These are phyloP conservation scores for Drymodes brunneopygia DNA, from an alignment of 2,113 vertebrate genomes.

Conservation along the genomic window DNA sequence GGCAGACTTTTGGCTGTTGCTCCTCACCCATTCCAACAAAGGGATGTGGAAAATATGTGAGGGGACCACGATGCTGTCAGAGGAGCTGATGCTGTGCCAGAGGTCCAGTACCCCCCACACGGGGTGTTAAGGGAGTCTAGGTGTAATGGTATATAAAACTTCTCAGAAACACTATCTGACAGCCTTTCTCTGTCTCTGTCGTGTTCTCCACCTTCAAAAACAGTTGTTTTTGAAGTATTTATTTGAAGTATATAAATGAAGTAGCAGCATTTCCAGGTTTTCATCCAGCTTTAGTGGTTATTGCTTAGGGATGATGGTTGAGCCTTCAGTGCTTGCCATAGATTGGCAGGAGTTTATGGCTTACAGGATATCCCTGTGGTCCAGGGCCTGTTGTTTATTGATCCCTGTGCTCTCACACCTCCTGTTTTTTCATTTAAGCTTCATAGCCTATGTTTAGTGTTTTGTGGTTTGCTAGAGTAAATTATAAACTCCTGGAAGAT, in stretches of 20 bases:
- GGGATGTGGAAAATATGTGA: background rate
- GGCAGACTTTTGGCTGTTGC: background rate
- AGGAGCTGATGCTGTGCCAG: background rate
- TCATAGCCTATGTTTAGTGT: background rate
- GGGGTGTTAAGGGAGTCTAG: background rate
- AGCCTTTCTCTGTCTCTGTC: too few relatives aligned
- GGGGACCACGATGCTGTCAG: rapidly evolving
- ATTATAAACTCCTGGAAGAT: background rate
- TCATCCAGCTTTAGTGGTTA: background rate
- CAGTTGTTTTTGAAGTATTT: too few relatives aligned
- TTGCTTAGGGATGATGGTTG: background rate
- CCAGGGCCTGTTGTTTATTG: rapidly evolving
- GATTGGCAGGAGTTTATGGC: background rate
- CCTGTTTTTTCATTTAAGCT: background rate
- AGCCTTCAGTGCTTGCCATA: background rate
- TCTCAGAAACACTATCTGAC: background rate
- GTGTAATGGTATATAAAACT: background rate
- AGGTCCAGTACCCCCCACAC: rapidly evolving
- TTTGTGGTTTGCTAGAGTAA: background rate
- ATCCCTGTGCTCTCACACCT: background rate
- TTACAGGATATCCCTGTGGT: background rate
- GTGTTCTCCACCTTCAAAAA: background rate
- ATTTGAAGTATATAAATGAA: too few relatives aligned
- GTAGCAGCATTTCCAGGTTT: background rate
- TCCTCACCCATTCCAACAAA: background rate